Evolutionary conservation across 2,113 vertebrate species (phyloP).

Genomic region (Alexandromys fortis): DNA sequence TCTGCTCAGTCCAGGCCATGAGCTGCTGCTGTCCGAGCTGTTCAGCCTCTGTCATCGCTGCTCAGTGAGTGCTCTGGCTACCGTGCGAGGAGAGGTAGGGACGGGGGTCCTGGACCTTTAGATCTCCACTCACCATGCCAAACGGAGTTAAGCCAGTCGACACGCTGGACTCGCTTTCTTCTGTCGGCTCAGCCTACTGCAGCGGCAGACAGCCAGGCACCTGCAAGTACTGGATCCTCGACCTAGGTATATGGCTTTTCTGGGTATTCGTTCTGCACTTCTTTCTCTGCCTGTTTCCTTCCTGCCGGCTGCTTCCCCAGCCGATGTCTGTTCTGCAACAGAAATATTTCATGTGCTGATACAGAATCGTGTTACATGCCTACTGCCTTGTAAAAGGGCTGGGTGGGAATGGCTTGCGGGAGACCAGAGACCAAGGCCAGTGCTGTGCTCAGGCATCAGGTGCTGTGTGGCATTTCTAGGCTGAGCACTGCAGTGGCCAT

Average conservation of each 20-base stretch:
- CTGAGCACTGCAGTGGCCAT: background rate
- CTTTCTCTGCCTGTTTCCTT: background rate
- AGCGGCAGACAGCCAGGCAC: conserved; percentile 86
- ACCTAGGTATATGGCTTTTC: conserved; percentile 89
- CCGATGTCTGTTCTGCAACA: background rate
- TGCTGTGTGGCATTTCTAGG: background rate
- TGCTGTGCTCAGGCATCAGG: background rate
- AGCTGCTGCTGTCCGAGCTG: conserved; percentile 12
- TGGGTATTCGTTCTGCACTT: background rate
- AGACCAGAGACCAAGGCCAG: background rate
- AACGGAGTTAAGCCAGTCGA: conserved; percentile 89
- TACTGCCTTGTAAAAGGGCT: background rate
- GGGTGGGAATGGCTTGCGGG: background rate
- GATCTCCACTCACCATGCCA: conserved; percentile 86
- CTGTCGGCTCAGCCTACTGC: conserved; percentile 87
- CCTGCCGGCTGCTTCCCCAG: rapidly evolving
- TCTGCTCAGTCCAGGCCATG: background rate
- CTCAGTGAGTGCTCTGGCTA: conserved; percentile 10
- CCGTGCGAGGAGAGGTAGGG: background rate
- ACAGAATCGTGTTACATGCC: background rate
- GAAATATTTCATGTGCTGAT: background rate
- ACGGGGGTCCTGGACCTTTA: conserved; percentile 3
- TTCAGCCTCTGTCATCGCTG: background rate
- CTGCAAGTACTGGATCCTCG: conserved; percentile 98
- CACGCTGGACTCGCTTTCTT: conserved; percentile 87